Conservation (phyloP, 2,797 vertebrate genomes). For the Euphonia xanthogaster region DNA sequence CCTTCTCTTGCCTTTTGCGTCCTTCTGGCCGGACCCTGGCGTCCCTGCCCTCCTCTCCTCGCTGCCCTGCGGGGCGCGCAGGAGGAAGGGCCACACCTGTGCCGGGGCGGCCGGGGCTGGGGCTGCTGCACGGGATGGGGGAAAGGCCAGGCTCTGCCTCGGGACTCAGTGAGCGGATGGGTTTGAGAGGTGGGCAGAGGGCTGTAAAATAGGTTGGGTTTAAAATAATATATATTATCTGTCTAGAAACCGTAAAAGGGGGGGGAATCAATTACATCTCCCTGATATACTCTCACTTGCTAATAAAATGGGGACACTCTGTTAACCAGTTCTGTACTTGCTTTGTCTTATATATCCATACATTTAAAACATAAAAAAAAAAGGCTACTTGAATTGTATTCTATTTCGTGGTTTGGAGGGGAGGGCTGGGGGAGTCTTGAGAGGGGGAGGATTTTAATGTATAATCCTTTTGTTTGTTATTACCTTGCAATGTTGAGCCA, state of each 20-base stretch:
- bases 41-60: not conserved
- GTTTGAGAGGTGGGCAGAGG: constrained; percentile 44
- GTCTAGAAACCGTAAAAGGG: constrained; percentile 60
- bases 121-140: not conserved
- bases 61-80: not conserved
- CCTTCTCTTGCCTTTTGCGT: constrained; percentile 5
- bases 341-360: constrained; percentile 73
- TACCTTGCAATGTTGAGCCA: constrained; percentile 79
- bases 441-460: constrained; percentile 82
- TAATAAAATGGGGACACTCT: constrained; percentile 70
- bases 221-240: constrained; percentile 65
- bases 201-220: constrained; percentile 64
- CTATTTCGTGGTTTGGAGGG: constrained; percentile 87
- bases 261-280: constrained; percentile 59
- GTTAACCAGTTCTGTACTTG: constrained; percentile 72
- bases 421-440: constrained; percentile 31
- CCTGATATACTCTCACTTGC: constrained; percentile 67
- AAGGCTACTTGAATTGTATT: constrained; percentile 93
- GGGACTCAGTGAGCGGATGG: not conserved
- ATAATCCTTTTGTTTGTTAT: constrained; percentile 88
- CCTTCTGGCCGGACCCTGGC: not conserved
- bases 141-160: not conserved
- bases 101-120: not conserved
- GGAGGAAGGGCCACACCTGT: not conserved
- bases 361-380: constrained; percentile 73